These are phyloP conservation scores for Dicrurus megarhynchus DNA, from an alignment of 2,113 vertebrate species.

Conservation along the genomic window DNA sequence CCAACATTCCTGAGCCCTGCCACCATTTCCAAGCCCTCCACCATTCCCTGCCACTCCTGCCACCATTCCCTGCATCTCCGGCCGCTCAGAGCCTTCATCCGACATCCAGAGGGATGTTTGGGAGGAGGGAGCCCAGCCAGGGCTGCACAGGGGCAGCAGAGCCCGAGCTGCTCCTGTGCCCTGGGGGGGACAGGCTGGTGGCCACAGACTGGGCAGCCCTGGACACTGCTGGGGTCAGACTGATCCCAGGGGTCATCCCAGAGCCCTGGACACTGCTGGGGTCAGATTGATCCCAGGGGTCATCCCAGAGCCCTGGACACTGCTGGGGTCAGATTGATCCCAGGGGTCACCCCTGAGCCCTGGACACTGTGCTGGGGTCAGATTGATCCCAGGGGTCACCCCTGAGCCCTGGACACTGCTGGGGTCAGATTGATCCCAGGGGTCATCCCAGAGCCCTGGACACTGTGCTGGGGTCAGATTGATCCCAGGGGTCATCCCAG, in stretches of 20 bases:
- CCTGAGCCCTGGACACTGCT: background rate
- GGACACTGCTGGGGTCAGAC: background rate
- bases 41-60: background rate
- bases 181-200: background rate
- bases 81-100: background rate
- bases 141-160: background rate
- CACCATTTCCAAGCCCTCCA: too few relatives aligned
- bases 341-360: background rate
- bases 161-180: background rate
- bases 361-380: background rate
- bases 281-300: background rate
- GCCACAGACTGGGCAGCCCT: background rate
- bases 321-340: background rate
- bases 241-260: background rate
- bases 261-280: background rate
- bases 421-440: background rate
- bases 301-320: background rate
- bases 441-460: background rate
- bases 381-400: background rate
- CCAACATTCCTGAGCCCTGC: background rate
- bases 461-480: background rate
- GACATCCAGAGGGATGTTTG: rapidly evolving
- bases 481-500: background rate
- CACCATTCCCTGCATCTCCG: background rate
- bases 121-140: background rate